Conservation (phyloP, 2,797 vertebrate species). For the Enteromius anoplus region DNA sequence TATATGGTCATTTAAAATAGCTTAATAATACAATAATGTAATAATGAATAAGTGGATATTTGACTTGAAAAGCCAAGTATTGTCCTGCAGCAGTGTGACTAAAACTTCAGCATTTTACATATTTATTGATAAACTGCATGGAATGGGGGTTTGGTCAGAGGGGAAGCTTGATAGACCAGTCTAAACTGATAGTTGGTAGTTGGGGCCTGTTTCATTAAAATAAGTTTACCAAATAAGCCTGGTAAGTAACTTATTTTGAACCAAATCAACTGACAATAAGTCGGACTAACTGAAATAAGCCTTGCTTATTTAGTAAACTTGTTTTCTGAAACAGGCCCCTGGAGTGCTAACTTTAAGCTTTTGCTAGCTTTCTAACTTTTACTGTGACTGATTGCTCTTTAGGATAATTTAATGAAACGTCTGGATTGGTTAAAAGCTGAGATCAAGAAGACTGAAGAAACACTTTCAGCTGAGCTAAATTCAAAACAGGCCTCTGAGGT, state of each 20-base stretch:
- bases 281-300: too few species aligned
- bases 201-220: too few species aligned
- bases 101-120: not conserved
- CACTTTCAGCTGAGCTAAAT: conserved; percentile 13
- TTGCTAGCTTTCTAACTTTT: not conserved
- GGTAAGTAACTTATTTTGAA: too few species aligned
- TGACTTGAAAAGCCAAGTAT: not conserved
- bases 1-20: not conserved
- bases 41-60: not conserved
- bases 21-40: not conserved
- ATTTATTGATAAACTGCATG: too few species aligned
- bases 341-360: not conserved
- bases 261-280: too few species aligned
- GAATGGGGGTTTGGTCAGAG: too few species aligned
- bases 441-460: conserved; percentile 19
- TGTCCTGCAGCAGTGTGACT: not conserved
- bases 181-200: not conserved
- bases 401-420: conserved; percentile 28
- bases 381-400: not conserved
- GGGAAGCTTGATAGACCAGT: too few species aligned
- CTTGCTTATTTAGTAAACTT: not conserved
- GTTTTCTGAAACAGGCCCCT: not conserved
- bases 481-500: conserved; percentile 3
- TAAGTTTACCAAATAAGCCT: too few species aligned
- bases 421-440: conserved; percentile 36